Evolutionary conservation across 2,113 vertebrate genomes (phyloP).

Genomic region (Lutjanus erythropterus): DNA sequence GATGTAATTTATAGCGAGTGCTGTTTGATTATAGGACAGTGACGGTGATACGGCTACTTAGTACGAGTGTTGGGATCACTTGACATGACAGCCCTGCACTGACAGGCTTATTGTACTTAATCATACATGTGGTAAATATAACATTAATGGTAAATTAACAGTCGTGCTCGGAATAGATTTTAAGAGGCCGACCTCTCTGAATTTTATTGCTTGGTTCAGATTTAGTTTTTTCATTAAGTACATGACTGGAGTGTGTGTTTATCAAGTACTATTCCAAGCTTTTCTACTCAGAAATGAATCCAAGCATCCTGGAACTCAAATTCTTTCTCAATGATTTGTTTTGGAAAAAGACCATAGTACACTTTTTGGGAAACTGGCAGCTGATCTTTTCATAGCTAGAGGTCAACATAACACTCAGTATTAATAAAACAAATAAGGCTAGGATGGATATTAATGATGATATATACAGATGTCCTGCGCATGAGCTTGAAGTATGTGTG

Average conservation of each 20-base stretch:
- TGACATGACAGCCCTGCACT: conserved; percentile 10
- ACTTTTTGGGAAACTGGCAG: conserved; percentile 56
- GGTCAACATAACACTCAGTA: conserved; percentile 63
- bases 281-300: conserved; percentile 37
- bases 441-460: conserved; percentile 63
- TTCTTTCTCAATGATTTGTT: conserved; percentile 45
- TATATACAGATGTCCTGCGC: conserved; percentile 55
- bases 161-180: conserved; percentile 19
- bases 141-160: conserved; percentile 23
- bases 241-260: conserved; percentile 45
- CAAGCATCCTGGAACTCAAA: conserved; percentile 45
- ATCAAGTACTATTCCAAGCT: conserved; percentile 15
- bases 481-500: conserved; percentile 56
- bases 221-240: conserved; percentile 4
- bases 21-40: conserved; percentile 37
- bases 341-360: conserved; percentile 48
- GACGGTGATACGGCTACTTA: conserved; percentile 24
- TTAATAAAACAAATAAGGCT: conserved; percentile 64
- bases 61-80: conserved; percentile 17
- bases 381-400: conserved; percentile 51
- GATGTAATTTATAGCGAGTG: conserved; percentile 54
- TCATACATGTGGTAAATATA: conserved; percentile 33
- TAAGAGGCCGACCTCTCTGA: conserved; percentile 8
- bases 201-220: conserved; percentile 14
- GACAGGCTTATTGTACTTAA: conserved; percentile 17